A percentile compares a stretch with the other conserved stretches of the same genome.
Evolutionary conservation across 2,888 invertebrate genomes (phyloP).

Genomic region (Eupithecia tripunctaria): DNA sequence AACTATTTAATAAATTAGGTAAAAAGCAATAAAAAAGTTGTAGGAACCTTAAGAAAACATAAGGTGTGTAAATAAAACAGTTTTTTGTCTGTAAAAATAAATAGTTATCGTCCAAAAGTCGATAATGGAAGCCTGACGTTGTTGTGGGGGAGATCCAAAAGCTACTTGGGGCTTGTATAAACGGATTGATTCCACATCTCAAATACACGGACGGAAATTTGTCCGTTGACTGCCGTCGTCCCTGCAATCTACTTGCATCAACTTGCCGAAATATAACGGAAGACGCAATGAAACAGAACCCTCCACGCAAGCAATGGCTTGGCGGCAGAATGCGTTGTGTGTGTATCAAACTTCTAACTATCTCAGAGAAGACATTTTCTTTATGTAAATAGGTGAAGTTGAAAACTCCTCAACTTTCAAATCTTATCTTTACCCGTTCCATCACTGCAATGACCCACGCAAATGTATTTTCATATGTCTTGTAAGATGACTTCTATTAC

Average conservation of each 20-base stretch:
- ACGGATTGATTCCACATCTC: no score
- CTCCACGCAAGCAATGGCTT: not conserved
- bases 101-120: not conserved
- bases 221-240: no score
- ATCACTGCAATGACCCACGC: conserved; percentile 10
- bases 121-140: not conserved
- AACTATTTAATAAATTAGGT: not conserved
- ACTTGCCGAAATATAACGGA: no score
- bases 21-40: not conserved
- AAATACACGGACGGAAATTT: no score
- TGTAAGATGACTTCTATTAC: conserved; percentile 21
- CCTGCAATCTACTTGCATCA: no score
- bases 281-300: not conserved
- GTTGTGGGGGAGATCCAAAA: not conserved
- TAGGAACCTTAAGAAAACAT: no score
- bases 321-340: not conserved
- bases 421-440: not conserved
- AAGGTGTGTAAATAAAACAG: no score
- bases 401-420: not conserved
- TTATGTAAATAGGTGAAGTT: not conserved
- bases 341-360: not conserved
- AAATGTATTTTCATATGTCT: conserved; percentile 30
- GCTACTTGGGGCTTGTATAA: no score
- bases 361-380: no score
- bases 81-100: no score